Evolutionary conservation across 2,888 invertebrate genomes (phyloP), one percentile per base, ranked within the genome.

Genomic region (Marronus borbonicus): DNA sequence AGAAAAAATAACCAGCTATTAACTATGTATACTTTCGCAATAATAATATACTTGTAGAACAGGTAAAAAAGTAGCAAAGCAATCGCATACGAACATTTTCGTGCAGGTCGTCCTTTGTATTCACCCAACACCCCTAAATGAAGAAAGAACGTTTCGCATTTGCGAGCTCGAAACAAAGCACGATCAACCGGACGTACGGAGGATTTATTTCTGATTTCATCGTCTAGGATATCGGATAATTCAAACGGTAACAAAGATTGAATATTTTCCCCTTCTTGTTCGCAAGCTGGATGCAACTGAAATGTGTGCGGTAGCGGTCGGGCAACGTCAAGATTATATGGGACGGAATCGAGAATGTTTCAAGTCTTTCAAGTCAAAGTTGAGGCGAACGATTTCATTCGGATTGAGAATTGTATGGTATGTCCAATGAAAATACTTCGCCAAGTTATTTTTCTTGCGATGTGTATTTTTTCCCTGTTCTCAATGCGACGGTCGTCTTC

Each of bases 171-270:
- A 66, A 78, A 78, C 65, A 74, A 74, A 74, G 65, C 50, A 36
- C 64, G 24, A 65, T 78, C 72, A 64, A 64, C 36, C 52, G 70
- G 66, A 78, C 64, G 55, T 36, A 72, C 49, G 55, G 14, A 44
- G 74, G 65, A 78, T 78, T 78, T 78, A 78, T 78, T 74, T 74
- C 52, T 72, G 72, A 65, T 74, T 78, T 58, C 39, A 44, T 55
- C 39, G 65, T 50, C 65, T 65, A 28, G 77, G 74, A 78, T 68
- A 70, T 76, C 36, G 55, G 70, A 76, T 78, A 78, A 78, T 76
- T 78, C 78, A 76, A 76, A 76, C 76, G 49, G 76, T 78, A 76
- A 78, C 78, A 78, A 70, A 78, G 78, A 78, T 78, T 78, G 78
- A 78, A 78, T 75, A 72, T 72, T 74, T 75, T 64, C 70, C 60